phyloP scores from a whole-genome alignment of 2,797 vertebrate genomes.

The Ctenopoma kingsleyae region DNA sequence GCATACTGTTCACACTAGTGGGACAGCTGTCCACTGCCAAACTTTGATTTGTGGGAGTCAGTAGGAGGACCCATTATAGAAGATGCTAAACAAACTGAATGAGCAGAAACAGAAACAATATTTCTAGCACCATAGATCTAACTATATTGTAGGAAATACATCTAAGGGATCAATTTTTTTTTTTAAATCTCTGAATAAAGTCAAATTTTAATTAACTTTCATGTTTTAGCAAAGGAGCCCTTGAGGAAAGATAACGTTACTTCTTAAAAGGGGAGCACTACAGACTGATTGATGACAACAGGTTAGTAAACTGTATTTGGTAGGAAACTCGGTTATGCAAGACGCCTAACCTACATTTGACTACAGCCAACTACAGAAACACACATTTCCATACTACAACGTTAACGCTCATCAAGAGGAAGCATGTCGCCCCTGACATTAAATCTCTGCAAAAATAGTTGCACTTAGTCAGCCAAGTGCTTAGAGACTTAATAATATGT shows the following conservation, averaged over 20 bases:
- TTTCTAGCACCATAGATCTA: background rate
- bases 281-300: background rate
- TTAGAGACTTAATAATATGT: background rate
- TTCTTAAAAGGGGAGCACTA: background rate
- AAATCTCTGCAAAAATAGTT: conserved; percentile 1
- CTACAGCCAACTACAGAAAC: background rate
- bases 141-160: too few species aligned
- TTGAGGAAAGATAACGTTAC: background rate
- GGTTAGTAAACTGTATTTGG: background rate
- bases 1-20: background rate
- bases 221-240: background rate
- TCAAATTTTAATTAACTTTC: background rate
- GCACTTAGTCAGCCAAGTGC: background rate
- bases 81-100: background rate
- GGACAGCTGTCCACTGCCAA: conserved; percentile 1
- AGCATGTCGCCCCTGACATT: background rate
- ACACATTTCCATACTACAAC: background rate
- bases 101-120: background rate
- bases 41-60: background rate
- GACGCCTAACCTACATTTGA: background rate
- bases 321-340: background rate
- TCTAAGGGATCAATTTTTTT: too few species aligned
- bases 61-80: background rate
- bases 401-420: background rate
- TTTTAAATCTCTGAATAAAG: too few species aligned